These are phyloP conservation scores for Halichoeres trimaculatus DNA, from an alignment of 2,113 vertebrate species.

Conservation along the genomic window DNA sequence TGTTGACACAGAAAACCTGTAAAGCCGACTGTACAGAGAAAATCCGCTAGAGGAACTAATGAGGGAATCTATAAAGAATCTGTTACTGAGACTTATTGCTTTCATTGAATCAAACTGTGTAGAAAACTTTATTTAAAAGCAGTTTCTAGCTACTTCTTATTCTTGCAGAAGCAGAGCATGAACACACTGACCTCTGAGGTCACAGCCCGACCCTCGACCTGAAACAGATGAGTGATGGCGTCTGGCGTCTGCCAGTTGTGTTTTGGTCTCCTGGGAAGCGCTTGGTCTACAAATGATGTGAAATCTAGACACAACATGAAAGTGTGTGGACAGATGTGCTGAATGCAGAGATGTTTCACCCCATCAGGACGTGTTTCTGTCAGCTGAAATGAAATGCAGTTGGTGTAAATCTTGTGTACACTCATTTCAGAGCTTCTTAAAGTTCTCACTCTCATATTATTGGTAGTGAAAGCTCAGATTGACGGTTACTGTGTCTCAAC, in stretches of 20 bases:
- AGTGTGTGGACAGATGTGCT: slow-evolving; percentile 4
- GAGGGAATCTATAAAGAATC: too few species aligned
- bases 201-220: slow-evolving; percentile 56
- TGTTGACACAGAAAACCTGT: too few species aligned
- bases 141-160: neutral
- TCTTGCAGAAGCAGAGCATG: neutral
- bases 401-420: neutral
- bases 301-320: slow-evolving; percentile 38
- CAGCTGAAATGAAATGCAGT: too few species aligned
- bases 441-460: neutral
- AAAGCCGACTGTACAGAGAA: too few species aligned
- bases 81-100: too few species aligned
- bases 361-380: neutral
- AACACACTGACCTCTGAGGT: slow-evolving; percentile 46
- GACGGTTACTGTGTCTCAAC: neutral
- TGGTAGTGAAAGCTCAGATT: neutral
- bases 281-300: neutral
- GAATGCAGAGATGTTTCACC: neutral
- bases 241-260: slow-evolving; percentile 55
- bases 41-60: too few species aligned
- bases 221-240: slow-evolving; percentile 50
- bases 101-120: too few species aligned
- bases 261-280: slow-evolving; percentile 31
- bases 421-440: neutral
- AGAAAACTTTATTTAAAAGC: too few species aligned